Evolutionary conservation across 2,797 vertebrate species (phyloP).

Genomic region (Philypnodon macrostomus): DNA sequence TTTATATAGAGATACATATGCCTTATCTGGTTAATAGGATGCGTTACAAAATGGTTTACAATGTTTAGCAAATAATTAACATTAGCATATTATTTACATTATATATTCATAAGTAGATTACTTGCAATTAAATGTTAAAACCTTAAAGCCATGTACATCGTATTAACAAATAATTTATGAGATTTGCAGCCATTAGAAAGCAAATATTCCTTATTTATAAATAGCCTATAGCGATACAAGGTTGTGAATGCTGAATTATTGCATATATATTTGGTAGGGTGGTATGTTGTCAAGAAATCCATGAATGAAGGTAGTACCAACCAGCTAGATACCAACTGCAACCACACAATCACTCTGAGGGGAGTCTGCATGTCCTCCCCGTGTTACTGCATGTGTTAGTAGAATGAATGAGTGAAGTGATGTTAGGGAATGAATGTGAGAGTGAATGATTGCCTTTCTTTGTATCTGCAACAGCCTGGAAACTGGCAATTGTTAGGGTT

Average conservation of each 20-base stretch:
- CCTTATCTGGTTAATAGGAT: not conserved
- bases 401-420: too few relatives aligned
- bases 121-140: not conserved
- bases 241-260: not conserved
- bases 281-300: too few relatives aligned
- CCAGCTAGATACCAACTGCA: too few relatives aligned
- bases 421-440: too few relatives aligned
- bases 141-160: not conserved
- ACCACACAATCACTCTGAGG: too few relatives aligned
- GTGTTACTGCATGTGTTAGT: too few relatives aligned
- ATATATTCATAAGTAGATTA: not conserved
- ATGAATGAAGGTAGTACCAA: too few relatives aligned
- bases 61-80: constrained; percentile 38
- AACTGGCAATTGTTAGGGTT: too few relatives aligned
- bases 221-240: not conserved
- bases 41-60: not conserved
- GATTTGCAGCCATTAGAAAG: not conserved
- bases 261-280: too few relatives aligned
- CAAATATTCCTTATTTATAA: not conserved
- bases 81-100: not conserved
- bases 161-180: not conserved
- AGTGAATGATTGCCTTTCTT: too few relatives aligned
- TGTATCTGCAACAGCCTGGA: too few relatives aligned
- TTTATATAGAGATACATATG: constrained; percentile 11
- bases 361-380: too few relatives aligned